Conservation (phyloP, 2,888 invertebrate species). For the Xestia xanthographa region DNA sequence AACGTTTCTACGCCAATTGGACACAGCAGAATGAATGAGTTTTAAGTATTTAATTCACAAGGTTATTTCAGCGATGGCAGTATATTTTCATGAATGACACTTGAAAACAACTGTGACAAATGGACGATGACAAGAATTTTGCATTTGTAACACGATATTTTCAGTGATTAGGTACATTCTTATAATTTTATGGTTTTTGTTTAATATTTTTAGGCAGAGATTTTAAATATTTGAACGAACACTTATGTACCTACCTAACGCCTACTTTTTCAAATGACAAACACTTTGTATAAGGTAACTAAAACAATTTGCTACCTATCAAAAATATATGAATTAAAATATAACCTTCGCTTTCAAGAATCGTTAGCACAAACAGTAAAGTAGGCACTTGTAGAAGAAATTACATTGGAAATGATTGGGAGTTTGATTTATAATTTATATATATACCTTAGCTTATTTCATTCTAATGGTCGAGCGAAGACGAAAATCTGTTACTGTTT, state of each 20-base stretch:
- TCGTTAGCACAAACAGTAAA: conserved; percentile 23
- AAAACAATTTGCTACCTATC: conserved; percentile 12
- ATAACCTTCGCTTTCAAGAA: not conserved
- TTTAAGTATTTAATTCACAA: conserved; percentile 35
- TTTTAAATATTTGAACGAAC: not conserved
- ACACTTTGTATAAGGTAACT: not conserved
- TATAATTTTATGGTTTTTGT: conserved; percentile 3
- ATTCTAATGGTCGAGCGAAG: not conserved
- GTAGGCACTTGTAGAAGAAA: conserved; percentile 21
- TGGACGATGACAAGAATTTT: conserved; percentile 36
- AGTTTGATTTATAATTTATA: conserved; percentile 24
- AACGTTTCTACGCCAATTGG: conserved; percentile 7
- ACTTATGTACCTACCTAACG: not conserved
- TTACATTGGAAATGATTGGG: conserved; percentile 17
- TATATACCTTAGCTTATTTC: not conserved
- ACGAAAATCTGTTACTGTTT: conserved; percentile 19
- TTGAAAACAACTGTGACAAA: conserved; percentile 50
- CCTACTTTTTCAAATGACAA: not conserved
- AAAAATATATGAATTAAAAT: conserved; percentile 19
- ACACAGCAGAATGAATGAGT: conserved; percentile 9
- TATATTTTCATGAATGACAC: conserved; percentile 51
- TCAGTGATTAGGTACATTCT: conserved; percentile 2
- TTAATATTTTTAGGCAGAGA: conserved; percentile 15
- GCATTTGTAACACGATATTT: conserved; percentile 31
- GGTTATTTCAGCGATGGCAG: conserved; percentile 36